Base-by-base conservation (phyloP, 2,113 vertebrate species). In the Microcebus lehilahytsara region DNA sequence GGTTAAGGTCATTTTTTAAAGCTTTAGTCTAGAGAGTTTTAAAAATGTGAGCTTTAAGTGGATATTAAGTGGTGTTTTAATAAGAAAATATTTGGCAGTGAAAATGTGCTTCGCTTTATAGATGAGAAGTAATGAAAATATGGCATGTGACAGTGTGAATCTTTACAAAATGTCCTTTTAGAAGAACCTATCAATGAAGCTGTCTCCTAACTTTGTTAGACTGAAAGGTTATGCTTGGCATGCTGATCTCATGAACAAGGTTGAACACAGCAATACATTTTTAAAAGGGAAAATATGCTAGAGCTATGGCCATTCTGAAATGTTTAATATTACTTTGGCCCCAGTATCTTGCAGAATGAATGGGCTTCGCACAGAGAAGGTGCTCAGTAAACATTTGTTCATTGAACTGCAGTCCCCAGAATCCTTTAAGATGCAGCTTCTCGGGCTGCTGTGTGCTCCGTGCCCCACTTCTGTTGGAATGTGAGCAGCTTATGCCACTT, bases 91-190 rank as follows among this genome's bases (percentile, higher is more conserved):
- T 80, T 81, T 86, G 67, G 19, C 66, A 72, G 37, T 58, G 58
- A 78, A 86, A 62, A 6, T 66, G 42, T 78, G 13, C 58, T 88
- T 64, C 42, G 9, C 22, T 58, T 92, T 66, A 60, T 25, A 69
- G 34, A 91, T 40, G 9, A 95, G 19, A 71, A 71, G 6, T n/a
- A 60, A 75, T 62, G 40, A 60, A 92, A 85, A 37, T 58, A 78
- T 16, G 58, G n/a, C 74, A 11, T n/a, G 19, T n/a, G 75, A 66
- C 58, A 14, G 22, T 51, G 4, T 10, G 42, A 79, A 56, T 79
- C 40, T 7, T 64, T 51, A 49, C 40, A 80, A 72, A 95, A 62
- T 80, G 14, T 20, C 56, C 25, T 66, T 93, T 95, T 79, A 78
- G 71, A 62, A 80, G 51, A 71, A 49, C 1, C 0, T 30, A 32